These are phyloP conservation scores for Crypturellus tataupa DNA, from an alignment of 2,797 vertebrate genomes.

Conservation along the genomic window DNA sequence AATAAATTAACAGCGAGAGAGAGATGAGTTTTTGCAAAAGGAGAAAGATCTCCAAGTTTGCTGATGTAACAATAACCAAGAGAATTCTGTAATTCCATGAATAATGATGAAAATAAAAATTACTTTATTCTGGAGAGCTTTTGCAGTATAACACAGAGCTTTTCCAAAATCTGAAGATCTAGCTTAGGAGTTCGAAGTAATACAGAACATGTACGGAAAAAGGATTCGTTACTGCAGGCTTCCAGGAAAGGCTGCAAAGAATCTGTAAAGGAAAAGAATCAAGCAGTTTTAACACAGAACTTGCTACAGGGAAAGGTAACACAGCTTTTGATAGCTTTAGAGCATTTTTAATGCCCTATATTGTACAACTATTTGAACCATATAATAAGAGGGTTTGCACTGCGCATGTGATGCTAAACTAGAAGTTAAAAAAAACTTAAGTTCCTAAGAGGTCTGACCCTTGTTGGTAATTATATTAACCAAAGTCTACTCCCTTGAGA, in stretches of 20 bases:
- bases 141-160: slow-evolving; percentile 90
- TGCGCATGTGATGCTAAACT: not conserved
- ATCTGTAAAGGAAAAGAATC: slow-evolving; percentile 75
- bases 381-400: not conserved
- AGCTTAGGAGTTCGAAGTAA: slow-evolving; percentile 86
- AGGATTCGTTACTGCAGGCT: slow-evolving; percentile 87
- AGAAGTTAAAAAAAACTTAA: not conserved
- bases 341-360: not conserved
- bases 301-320: not conserved
- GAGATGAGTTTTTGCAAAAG: not conserved
- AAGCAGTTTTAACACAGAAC: not conserved
- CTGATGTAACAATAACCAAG: not conserved
- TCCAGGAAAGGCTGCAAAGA: slow-evolving; percentile 86
- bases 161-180: slow-evolving; percentile 85
- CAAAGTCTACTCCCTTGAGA: not conserved
- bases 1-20: not conserved
- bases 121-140: slow-evolving; percentile 93
- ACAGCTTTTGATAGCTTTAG: not conserved
- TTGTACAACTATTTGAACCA: not conserved
- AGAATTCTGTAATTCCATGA: not conserved
- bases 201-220: slow-evolving; percentile 85
- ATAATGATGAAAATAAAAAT: slow-evolving; percentile 8
- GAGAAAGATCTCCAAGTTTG: not conserved
- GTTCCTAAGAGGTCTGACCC: not conserved
- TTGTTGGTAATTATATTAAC: not conserved